Evolutionary conservation across 2,113 vertebrate genomes (phyloP), one percentile per base, ranked within the genome.

Genomic region (Aix galericulata): DNA sequence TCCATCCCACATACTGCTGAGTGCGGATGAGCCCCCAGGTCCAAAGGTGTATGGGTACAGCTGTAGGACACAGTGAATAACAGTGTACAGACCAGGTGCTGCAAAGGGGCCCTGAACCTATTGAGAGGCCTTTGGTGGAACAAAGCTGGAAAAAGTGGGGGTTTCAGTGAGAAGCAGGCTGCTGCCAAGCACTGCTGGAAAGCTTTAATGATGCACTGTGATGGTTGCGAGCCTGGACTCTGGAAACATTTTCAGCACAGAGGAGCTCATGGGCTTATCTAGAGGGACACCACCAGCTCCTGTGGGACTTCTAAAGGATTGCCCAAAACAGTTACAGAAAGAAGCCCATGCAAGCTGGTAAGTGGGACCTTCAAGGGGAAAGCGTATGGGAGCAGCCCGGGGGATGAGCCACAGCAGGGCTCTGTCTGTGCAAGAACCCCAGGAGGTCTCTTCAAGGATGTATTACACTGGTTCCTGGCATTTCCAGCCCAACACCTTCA

Each of bases 401-500:
- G 34, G 25, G n/a, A 50, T 17, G 40, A 78, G 27, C 64, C 2
- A 8, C 86, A 72, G 62, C 42, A 26, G 32, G 23, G 14, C 68
- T 36, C 22, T 36, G 46, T 25, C 46, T 12, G 32, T 48, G 25
- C 50, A 29, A 48, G 23, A 32, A 36, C 8, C 42, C 53, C 14
- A 25, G 44, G 62, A 89, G 64, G 26, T 17, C 62, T 23, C 0
- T 63, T 26, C 60, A 63, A 36, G n/a, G 60, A 50, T 22, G 13
- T 23, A 50, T 0, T 15, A 62, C 62, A 75, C 14, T 1, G 2
- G 63, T 13, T 32, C 15, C 46, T 18, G 5, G 1, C 0, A 3
- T 73, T 96, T 92, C 71, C 92, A 93, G 59, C 55, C 78, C 1
- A 12, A 85, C 74, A 75, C 42, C 38, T 87, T 40, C 58, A 56